Conservation (phyloP, 2,797 vertebrate genomes). For the Anabacerthia variegaticeps region DNA sequence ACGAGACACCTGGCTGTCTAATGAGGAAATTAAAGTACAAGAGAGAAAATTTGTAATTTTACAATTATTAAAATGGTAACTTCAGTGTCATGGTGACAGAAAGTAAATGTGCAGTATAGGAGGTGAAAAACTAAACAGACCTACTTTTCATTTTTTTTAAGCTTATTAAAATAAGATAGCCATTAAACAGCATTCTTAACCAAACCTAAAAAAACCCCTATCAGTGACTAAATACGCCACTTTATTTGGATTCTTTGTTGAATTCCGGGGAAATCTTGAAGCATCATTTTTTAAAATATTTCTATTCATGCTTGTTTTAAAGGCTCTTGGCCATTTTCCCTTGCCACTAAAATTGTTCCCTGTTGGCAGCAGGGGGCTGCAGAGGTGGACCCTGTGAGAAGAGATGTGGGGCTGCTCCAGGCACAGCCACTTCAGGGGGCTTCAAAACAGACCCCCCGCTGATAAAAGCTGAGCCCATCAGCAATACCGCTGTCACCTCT, state of each 20-base stretch:
- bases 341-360: not conserved
- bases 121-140: not conserved
- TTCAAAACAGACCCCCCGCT: not conserved
- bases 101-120: not conserved
- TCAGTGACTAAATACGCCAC: not conserved
- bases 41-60: conserved; percentile 2
- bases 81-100: not conserved
- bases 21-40: not conserved
- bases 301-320: not conserved
- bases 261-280: not conserved
- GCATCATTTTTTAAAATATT: accelerated
- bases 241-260: not conserved
- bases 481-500: not conserved
- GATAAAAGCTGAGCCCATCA: not conserved
- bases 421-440: not conserved
- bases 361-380: not conserved
- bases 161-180: not conserved
- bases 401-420: accelerated
- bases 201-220: not conserved
- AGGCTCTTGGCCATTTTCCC: not conserved
- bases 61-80: not conserved
- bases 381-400: not conserved
- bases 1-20: not conserved
- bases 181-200: not conserved
- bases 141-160: not conserved